phyloP scores from a whole-genome alignment of 2,888 invertebrate species.

The Aspidiotus rigidus region DNA sequence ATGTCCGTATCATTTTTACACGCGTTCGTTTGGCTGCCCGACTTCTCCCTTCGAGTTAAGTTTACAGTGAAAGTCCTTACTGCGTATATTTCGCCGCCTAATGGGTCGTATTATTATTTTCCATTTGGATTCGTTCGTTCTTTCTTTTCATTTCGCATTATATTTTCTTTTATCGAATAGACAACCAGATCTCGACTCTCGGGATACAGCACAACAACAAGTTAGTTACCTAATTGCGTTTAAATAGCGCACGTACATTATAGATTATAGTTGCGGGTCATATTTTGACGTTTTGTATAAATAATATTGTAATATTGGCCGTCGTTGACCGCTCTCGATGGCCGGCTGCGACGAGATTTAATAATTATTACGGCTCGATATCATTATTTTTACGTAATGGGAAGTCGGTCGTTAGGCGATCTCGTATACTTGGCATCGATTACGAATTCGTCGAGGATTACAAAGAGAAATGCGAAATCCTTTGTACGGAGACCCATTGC shows the following conservation, averaged over 20 bases:
- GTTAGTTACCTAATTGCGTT: constrained; percentile 1
- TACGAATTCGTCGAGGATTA: too few species aligned
- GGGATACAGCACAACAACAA: not conserved
- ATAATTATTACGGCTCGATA: too few species aligned
- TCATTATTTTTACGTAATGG: too few species aligned
- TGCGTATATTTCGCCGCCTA: not conserved
- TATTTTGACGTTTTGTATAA: not conserved
- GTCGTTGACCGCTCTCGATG: too few species aligned
- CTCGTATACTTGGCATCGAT: too few species aligned
- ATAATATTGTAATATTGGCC: too few species aligned
- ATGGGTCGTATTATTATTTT: constrained; percentile 4
- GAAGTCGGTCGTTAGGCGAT: too few species aligned
- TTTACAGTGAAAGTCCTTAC: not conserved
- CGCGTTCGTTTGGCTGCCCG: too few species aligned
- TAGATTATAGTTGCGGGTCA: not conserved
- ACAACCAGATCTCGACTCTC: not conserved
- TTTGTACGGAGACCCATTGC: too few species aligned
- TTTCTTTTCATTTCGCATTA: not conserved
- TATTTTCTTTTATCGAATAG: not conserved
- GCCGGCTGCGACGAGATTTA: too few species aligned
- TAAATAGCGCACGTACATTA: not conserved
- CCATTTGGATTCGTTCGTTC: not conserved
- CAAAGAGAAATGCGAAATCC: too few species aligned
- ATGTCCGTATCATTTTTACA: too few species aligned
- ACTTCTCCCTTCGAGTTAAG: not conserved